Base-by-base conservation (phyloP, 1,140 invertebrate species). In the Aporrectodea caliginosa region DNA sequence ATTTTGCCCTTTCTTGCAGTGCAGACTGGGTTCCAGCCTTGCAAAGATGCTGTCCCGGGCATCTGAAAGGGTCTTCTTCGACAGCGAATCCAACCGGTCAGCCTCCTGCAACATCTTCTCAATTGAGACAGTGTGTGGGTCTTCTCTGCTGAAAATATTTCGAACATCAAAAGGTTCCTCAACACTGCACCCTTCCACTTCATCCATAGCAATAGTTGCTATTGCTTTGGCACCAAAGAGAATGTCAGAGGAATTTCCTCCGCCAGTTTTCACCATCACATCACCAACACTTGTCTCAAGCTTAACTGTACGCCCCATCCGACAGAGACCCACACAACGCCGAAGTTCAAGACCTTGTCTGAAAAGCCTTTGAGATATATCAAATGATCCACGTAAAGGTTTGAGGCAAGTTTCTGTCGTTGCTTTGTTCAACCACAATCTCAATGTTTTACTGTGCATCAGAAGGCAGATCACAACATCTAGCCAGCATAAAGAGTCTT, bases 401-500 rank as follows among this genome's bases (percentile, higher is more conserved):
- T 58, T 31, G 6, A 77, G 22, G 6, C 30, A 43, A 16, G 75
- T 58, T 2, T 68, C 27, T 2, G 14, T 32, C 2, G 16, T 27
- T 2, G 33, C 29, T 58, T 34, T 31, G 1, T 34, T 77, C 35
- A 77, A 31, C 75, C 6, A 35, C 35, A 27, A 29, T 33, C 14
- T 27, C 31, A 86, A 33, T 2, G 83, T 82, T 43, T 81, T 79
- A 79, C 84, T 85, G 79, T 86, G 84, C 30, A 84, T 85, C 27
- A 85, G 75, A 35, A 87, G 78, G 71, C 84, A 85, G 1, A 87
- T 79, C 2, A 86, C 82, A 0, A 87, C 86, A 81, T 87, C 86
- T 74, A 87, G 79, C 86, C 86, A 87, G 78, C 86, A 87, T 58
- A 87, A 79, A 30, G 85, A 85, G 73, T 87, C 86, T 73, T 84